Base-by-base conservation (phyloP, 2,888 invertebrate genomes). In the Parthenolecanium corni region DNA sequence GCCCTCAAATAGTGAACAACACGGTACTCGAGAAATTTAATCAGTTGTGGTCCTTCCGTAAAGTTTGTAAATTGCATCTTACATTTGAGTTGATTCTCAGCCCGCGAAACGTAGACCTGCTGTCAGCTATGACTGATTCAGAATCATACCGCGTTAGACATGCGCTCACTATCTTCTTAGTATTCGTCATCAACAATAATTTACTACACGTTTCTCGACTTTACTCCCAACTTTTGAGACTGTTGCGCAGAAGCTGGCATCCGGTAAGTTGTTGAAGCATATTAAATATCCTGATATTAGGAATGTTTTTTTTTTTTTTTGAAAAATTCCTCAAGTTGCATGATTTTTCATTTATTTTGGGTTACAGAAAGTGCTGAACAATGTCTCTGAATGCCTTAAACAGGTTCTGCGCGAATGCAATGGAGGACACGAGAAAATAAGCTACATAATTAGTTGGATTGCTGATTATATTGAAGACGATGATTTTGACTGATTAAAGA, bases 41-140 rank as follows among this genome's bases (percentile, higher is more conserved):
- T n/a, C 6, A 47, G 5, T 14, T 61, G 11, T 61, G 61, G 61
- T n/a, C 47, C 1, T 23, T 36, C 1, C 49, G 49, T 6, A 49
- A 61, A 49, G 23, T 31, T 3, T 61, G 61, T 38, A 20, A 31
- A 14, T n/a, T 61, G 11, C 61, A 47, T 38, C 24, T 61, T 18
- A 9, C 49, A 3, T 61, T 61, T 18, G 61, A 61, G 24, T 49
- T 49, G 14, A 20, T 61, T 11, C 40, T 61, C 2, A 61, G 61
- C 49, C 23, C 31, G 21, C 61, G 61, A 18, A 61, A 61, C 23
- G 40, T 61, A 23, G 51, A 40, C 5, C 23, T 38, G n/a, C 49
- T 16, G 20, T 61, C 5, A 2, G n/a, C n/a, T 12, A 36, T 49
- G n/a, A 20, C 47, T 23, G 18, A 14, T 16, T 20, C 25, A 21